These are phyloP conservation scores for Eueides isabella DNA, from an alignment of 1,140 invertebrate genomes.

Conservation along the genomic window DNA sequence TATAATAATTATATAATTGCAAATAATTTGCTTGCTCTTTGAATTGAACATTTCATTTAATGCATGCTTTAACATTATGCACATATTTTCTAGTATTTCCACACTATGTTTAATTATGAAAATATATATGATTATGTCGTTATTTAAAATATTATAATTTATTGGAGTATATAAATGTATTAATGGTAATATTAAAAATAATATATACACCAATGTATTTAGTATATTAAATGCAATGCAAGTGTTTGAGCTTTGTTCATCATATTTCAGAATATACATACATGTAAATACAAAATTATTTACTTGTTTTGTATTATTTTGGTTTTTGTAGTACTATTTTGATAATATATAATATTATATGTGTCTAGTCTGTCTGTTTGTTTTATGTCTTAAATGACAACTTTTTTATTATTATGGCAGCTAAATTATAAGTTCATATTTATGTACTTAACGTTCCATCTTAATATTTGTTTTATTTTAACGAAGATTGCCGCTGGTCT, in stretches of 20 bases:
- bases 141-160: background rate
- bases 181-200: background rate
- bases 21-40: no score
- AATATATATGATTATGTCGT: no score
- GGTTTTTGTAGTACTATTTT: background rate
- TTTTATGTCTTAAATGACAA: background rate
- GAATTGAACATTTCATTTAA: background rate
- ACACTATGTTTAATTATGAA: background rate
- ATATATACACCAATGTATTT: background rate
- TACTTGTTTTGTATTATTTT: no score
- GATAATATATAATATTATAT: background rate
- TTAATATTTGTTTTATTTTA: background rate
- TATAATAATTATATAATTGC: no score
- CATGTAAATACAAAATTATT: no score
- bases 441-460: slow-evolving; percentile 8
- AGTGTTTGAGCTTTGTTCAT: background rate
- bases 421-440: slow-evolving; percentile 9
- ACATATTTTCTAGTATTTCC: background rate
- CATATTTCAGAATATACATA: no score
- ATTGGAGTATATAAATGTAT: background rate
- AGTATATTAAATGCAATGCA: background rate
- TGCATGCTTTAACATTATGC: background rate
- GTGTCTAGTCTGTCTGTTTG: background rate
- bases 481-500: background rate
- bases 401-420: background rate